phyloP scores from a whole-genome alignment of 2,888 invertebrate species.

The Phaedon cochleariae region DNA sequence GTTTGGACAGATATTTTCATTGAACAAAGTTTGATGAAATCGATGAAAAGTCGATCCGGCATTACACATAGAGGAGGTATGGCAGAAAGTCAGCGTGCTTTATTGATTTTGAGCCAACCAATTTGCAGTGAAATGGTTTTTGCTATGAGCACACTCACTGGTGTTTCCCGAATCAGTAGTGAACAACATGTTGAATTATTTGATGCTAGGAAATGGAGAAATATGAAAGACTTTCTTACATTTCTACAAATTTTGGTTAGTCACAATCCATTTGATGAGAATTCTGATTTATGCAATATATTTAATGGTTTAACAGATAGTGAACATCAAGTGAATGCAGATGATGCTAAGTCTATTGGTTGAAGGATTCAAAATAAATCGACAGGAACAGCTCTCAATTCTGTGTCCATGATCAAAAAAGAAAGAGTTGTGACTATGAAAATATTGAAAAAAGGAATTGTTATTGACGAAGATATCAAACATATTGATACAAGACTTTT shows the following conservation, averaged over 20 bases:
- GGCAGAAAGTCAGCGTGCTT: neutral
- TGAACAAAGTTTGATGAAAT: too few relatives aligned
- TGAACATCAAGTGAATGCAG: neutral
- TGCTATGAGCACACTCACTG: neutral
- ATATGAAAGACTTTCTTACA: constrained; percentile 1
- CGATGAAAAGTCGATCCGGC: too few relatives aligned
- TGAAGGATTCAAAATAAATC: neutral
- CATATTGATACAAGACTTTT: constrained; percentile 1
- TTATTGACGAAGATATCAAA: neutral
- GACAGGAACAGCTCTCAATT: neutral
- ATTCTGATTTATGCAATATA: neutral
- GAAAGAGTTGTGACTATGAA: neutral
- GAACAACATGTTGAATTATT: neutral
- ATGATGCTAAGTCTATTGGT: neutral
- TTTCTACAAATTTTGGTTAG: neutral
- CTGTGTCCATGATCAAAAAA: neutral
- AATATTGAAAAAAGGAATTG: neutral
- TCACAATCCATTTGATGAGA: constrained; percentile 2
- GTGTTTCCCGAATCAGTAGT: neutral
- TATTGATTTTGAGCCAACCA: neutral
- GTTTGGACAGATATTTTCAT: too few relatives aligned
- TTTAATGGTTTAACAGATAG: neutral
- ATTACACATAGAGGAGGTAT: too few relatives aligned
- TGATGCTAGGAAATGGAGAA: neutral
- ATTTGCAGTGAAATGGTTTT: neutral